phyloP scores from a whole-genome alignment of 2,888 invertebrate species.

The Cryptus armator region DNA sequence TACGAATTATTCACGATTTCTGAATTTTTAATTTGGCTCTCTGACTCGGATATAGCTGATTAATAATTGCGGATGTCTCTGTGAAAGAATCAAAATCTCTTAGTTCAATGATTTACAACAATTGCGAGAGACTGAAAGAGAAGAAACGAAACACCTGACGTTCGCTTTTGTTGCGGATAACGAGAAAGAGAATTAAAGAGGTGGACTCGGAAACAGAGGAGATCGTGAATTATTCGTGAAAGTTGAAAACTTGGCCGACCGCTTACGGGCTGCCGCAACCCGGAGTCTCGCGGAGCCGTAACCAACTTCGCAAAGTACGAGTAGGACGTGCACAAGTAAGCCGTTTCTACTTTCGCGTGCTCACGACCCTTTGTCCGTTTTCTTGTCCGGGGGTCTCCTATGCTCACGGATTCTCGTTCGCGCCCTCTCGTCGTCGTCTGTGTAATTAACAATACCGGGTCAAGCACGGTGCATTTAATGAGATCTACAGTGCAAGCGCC shows the following conservation, averaged over 20 bases:
- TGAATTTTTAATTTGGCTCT: no score
- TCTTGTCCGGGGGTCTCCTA: slow-evolving; percentile 35
- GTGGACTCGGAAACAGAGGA: slow-evolving; percentile 3
- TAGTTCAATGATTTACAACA: not conserved
- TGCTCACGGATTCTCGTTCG: slow-evolving; percentile 52
- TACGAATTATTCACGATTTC: no score
- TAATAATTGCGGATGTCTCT: not conserved
- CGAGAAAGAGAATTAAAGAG: slow-evolving; percentile 32
- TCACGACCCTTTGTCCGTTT: slow-evolving; percentile 60
- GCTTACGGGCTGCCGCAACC: slow-evolving; percentile 57
- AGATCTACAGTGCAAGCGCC: slow-evolving; percentile 69
- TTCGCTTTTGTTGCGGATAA: not conserved
- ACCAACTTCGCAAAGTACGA: slow-evolving; percentile 49
- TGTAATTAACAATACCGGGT: slow-evolving; percentile 74
- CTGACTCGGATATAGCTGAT: no score
- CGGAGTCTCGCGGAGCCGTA: slow-evolving; percentile 18
- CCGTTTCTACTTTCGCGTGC: slow-evolving; percentile 67
- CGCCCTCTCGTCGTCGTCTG: slow-evolving; percentile 57
- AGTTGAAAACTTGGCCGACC: slow-evolving; percentile 62
- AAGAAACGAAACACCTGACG: slow-evolving; percentile 21
- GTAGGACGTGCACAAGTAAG: slow-evolving; percentile 74
- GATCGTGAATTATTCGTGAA: slow-evolving; percentile 63
- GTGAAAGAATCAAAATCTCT: not conserved
- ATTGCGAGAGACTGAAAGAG: not conserved
- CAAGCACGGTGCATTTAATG: slow-evolving; percentile 72